These are phyloP conservation scores for Drosophila eugracilis DNA, from an alignment of 1,140 invertebrate species.

Conservation along the genomic window DNA sequence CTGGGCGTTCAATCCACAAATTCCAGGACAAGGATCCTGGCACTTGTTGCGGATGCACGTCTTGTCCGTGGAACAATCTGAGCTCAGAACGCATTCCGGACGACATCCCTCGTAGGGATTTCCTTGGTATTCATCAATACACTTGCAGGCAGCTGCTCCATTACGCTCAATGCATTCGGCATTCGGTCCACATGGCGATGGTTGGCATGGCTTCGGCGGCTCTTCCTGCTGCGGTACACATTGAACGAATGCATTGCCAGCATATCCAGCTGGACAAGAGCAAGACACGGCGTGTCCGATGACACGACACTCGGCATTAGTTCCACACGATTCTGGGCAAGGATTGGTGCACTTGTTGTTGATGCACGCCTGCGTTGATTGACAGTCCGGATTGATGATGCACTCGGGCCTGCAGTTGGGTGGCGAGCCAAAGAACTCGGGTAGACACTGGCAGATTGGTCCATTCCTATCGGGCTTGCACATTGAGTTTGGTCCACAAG, in stretches of 20 bases:
- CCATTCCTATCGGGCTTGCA: slow-evolving; percentile 87
- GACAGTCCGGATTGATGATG: slow-evolving; percentile 90
- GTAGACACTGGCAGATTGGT: slow-evolving; percentile 88
- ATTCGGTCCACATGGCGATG: slow-evolving; percentile 90
- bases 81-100: slow-evolving; percentile 91
- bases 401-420: slow-evolving; percentile 92
- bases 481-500: slow-evolving; percentile 89
- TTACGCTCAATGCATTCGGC: slow-evolving; percentile 89
- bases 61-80: slow-evolving; percentile 89
- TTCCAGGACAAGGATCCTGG: slow-evolving; percentile 91
- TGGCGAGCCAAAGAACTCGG: slow-evolving; percentile 89
- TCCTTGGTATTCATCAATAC: slow-evolving; percentile 89
- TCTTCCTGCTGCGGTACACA: slow-evolving; percentile 86
- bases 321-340: slow-evolving; percentile 90
- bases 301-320: slow-evolving; percentile 90
- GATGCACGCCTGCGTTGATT: slow-evolving; percentile 89
- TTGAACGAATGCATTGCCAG: slow-evolving; percentile 90
- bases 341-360: slow-evolving; percentile 89
- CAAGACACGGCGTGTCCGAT: slow-evolving; percentile 91
- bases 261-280: slow-evolving; percentile 88
- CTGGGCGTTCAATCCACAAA: slow-evolving; percentile 90
- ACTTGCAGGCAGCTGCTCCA: slow-evolving; percentile 88
- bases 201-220: slow-evolving; percentile 87
- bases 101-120: slow-evolving; percentile 91
- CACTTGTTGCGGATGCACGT: slow-evolving; percentile 91